Conservation (phyloP, 2,888 invertebrate species). For the Xestia rhomboidea region DNA sequence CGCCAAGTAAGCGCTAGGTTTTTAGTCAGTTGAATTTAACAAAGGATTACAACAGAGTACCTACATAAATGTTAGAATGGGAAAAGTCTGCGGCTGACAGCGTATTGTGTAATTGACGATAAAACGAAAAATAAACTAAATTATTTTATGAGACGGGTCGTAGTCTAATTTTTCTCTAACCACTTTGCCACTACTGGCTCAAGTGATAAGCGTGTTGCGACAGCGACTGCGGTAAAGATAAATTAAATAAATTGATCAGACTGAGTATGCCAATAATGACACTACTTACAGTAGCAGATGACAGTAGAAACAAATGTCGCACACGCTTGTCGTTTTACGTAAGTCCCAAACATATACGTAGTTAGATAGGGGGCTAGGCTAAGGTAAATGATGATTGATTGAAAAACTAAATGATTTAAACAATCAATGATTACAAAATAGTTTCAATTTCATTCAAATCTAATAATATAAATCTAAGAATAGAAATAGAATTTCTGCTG, state of each 20-base stretch:
- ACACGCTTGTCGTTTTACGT: not conserved
- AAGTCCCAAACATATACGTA: too few relatives aligned
- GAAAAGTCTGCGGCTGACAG: not conserved
- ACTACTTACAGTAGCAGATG: not conserved
- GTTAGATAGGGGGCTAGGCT: too few relatives aligned
- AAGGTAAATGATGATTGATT: too few relatives aligned
- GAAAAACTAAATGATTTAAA: too few relatives aligned
- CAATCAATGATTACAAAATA: too few relatives aligned
- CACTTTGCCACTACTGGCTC: not conserved
- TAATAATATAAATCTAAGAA: too few relatives aligned
- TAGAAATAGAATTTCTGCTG: too few relatives aligned
- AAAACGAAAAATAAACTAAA: not conserved
- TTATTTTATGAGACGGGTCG: not conserved
- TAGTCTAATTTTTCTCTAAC: not conserved
- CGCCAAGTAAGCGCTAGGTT: not conserved
- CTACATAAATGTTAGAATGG: slow-evolving; percentile 10
- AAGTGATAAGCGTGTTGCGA: not conserved
- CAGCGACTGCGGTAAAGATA: not conserved
- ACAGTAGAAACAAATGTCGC: not conserved
- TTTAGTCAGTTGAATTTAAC: not conserved
- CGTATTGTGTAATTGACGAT: not conserved
- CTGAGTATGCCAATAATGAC: too few relatives aligned
- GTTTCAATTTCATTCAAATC: too few relatives aligned
- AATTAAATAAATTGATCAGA: not conserved
- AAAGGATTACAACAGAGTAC: slow-evolving; percentile 6